Conservation (phyloP, 2,113 vertebrate genomes). For the Gila orcuttii region DNA sequence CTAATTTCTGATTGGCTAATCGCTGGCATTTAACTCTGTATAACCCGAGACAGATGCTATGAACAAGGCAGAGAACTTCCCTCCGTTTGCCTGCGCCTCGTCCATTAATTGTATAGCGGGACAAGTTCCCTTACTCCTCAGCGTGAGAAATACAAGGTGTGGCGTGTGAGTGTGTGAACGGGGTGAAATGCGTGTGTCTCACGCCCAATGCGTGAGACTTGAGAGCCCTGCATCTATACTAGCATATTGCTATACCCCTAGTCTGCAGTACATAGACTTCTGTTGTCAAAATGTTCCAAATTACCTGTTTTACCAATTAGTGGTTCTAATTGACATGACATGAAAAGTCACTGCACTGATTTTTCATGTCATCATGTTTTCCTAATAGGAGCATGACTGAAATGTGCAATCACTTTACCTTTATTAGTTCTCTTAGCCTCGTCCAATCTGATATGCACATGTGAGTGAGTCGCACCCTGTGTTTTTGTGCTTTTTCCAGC, state of each 20-base stretch:
- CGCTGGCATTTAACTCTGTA: too few relatives aligned
- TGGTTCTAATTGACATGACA: neutral
- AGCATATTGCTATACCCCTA: neutral
- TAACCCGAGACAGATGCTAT: too few relatives aligned
- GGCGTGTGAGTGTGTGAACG: too few relatives aligned
- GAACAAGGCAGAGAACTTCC: too few relatives aligned
- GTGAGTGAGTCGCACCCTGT: constrained; percentile 6
- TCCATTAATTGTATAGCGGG: too few relatives aligned
- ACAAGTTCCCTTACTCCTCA: too few relatives aligned
- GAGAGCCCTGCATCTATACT: neutral
- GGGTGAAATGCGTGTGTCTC: too few relatives aligned
- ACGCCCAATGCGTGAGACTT: too few relatives aligned
- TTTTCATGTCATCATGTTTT: neutral
- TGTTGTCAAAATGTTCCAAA: neutral
- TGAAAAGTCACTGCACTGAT: constrained; percentile 14
- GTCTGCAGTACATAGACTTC: neutral
- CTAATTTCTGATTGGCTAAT: too few relatives aligned
- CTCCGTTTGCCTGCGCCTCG: too few relatives aligned
- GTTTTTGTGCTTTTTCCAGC: constrained; percentile 19
- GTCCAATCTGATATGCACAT: neutral
- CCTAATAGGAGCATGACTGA: neutral
- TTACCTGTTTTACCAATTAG: neutral
- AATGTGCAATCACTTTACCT: neutral
- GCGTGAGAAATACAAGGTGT: too few relatives aligned
- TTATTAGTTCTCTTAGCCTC: neutral